Percentiles rank a stretch among this genome's conserved stretches.
phyloP scores from a whole-genome alignment of 2,113 vertebrate species.

The Euleptes europaea region DNA sequence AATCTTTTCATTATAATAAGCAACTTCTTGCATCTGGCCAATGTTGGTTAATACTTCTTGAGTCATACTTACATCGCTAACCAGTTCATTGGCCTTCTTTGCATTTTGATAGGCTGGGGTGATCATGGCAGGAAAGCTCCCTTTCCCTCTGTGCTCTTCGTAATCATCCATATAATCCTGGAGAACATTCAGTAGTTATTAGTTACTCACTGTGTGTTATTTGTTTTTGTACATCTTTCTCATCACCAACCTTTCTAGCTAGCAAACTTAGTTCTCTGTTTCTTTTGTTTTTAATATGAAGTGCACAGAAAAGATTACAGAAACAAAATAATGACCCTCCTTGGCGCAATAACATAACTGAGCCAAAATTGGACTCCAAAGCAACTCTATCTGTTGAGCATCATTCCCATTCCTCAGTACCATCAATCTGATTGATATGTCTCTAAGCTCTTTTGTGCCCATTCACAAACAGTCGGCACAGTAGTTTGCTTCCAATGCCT shows the following conservation, averaged over 20 bases:
- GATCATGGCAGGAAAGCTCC: conserved; percentile 94
- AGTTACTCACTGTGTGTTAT: background rate
- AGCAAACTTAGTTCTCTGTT: background rate
- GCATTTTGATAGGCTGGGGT: conserved; percentile 93
- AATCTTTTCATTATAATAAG: conserved; percentile 9
- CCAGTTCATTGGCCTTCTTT: conserved; percentile 90
- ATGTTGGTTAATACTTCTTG: conserved; percentile 23
- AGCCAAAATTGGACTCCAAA: too few species aligned
- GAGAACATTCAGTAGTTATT: conserved; percentile 25
- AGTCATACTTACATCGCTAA: conserved; percentile 86
- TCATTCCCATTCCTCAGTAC: too few species aligned
- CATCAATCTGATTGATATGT: too few species aligned
- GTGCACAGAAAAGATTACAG: too few species aligned
- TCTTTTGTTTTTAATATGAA: too few species aligned
- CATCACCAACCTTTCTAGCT: background rate
- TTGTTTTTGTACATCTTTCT: background rate
- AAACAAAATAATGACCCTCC: too few species aligned
- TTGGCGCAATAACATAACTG: too few species aligned
- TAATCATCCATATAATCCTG: conserved; percentile 88
- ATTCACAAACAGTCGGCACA: too few species aligned
- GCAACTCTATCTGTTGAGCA: too few species aligned
- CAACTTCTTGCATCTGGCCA: background rate
- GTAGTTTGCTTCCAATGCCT: too few species aligned
- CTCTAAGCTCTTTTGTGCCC: too few species aligned
- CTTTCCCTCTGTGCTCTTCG: conserved; percentile 88